Evolutionary conservation across 1,140 invertebrate genomes (phyloP), one percentile per base, ranked within the genome.

Genomic region (Nomia melanderi): DNA sequence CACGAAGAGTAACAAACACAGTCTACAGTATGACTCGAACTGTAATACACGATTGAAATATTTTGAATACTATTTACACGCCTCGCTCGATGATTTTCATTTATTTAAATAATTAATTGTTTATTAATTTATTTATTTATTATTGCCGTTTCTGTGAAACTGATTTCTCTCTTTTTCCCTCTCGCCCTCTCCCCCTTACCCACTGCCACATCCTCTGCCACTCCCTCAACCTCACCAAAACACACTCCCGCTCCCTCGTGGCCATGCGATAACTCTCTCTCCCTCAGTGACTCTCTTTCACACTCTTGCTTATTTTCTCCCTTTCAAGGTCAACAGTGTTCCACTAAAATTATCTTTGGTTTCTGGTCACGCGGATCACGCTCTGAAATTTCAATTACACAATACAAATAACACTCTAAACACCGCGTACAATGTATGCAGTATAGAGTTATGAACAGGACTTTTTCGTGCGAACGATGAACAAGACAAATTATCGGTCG

Each of bases 1-100:
- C 54, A 76, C 73, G 73, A 69, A 76, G 65, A 76, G 73, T 76
- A 76, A 76, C 73, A 76, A 76, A 76, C 41, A 76, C 65, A 59
- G 65, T 76, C 73, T 76, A 76, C 62, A 69, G 69, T 69, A 76
- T 63, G 57, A 72, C 41, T 72, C 70, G 70, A 72, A 72, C 57
- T 63, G 57, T 63, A 36, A 72, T 72, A 72, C 25, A 62, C 31
- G 57, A 72, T 63, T 41, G 41, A 72, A 72, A 72, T 50, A 50
- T 72, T 57, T 72, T 63, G 41, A 72, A 72, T 57, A 63, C 50
- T 72, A 72, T 72, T 72, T 72, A 72, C 70, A 65, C 60, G 25
- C 25, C 60, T 31, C 23, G 17, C 25, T 29, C 44, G 41, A 54
- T 36, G 33, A 65, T n/a, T n/a, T n/a, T n/a, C n/a, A n/a, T n/a